Evolutionary conservation across 2,888 invertebrate species (phyloP), one percentile per base, ranked within the genome.

Genomic region (Dryococelus australis): DNA sequence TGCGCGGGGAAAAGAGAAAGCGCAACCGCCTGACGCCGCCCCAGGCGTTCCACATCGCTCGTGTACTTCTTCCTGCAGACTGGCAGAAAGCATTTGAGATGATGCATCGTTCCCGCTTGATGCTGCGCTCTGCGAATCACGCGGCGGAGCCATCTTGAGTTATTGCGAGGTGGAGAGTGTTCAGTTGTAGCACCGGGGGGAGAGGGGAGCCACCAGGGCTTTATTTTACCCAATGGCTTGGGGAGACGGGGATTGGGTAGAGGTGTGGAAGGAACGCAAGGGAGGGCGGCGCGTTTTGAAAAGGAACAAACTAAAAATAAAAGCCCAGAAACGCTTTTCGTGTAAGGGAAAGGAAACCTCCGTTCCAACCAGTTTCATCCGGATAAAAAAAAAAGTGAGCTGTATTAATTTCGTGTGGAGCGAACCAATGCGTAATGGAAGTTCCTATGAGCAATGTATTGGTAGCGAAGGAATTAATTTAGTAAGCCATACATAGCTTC

Each of bases 251-350:
- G 47, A 16, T 47, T 6, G 47, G 65, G 24, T 65, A 4, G 47
- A 6, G 47, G 16, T 6, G 65, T 0, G 65, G 65, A 5, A n/a
- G n/a, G 16, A 65, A 65, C 8, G 24, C 1, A 20, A 8, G 65
- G 65, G 20, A 8, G 65, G 20, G 65, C 65, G 16, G 65, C 10
- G n/a, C 6, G 65, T 65, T 65, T 65, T 24, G 0, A 65, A 65
- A 65, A 65, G n/a, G 16, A 65, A 65, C 20, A 65, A 65, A 65
- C 65, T 65, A 24, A 65, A 65, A 65, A 65, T 24, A 65, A 65
- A 65, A 65, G 65, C 65, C 12, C 65, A 65, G 65, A 65, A 65
- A 65, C 65, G 65, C 65, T 65, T 65, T 65, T 65, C 65, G 65
- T 65, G 65, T 65, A 65, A 65, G 65, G n/a, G 65, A 65, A 10